Base-by-base conservation (phyloP, 2,113 vertebrate species). In the Nettapus auritus region DNA sequence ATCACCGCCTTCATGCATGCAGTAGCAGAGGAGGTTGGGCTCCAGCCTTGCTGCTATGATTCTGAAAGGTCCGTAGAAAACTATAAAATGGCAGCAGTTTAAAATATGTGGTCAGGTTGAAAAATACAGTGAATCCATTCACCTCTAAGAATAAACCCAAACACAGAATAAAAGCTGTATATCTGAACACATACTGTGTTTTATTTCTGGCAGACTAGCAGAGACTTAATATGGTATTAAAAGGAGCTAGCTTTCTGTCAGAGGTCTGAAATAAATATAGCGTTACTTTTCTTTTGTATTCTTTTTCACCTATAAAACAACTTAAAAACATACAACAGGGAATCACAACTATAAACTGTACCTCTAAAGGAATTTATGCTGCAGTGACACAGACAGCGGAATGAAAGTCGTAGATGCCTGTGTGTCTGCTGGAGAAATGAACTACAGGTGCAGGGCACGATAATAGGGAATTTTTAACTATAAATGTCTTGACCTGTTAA, bases 61-160 rank as follows among this genome's bases (percentile, higher is more conserved):
- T 84, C 48, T 88, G n/a, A 15, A 29, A 57, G 52, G 31, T 71
- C 38, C 84, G 48, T 40, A 73, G 69, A 68, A 62, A 81, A 34
- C 76, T 89, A 23, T 64, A 75, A 86, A 73, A 25, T 73, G 34
- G 44, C 53, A 86, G 69, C 34, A 79, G 53, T 88, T 88, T 90
- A 86, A 95, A 86, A 90, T 93, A 71, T 29, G 22, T 92, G n/a
- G 31, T 68, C 79, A 50, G 11, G n/a, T 80, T 78, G 74, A 79
- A 86, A 92, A 92, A 52, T 48, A 55, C 67, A 82, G 83, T 38
- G 77, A 92, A 90, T 82, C n/a, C 21, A 50, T 94, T 88, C 6
- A 10, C 86, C 77, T 88, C 62, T 73, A 94, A 88, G 90, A 92
- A 96, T 93, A 89, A 90, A 93, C 70, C 42, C 55, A 96, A 96